A percentile compares a stretch with the other conserved stretches of the same genome.
These are phyloP conservation scores for Denticeps clupeoides DNA, from an alignment of 2,797 vertebrate species.

Conservation along the genomic window DNA sequence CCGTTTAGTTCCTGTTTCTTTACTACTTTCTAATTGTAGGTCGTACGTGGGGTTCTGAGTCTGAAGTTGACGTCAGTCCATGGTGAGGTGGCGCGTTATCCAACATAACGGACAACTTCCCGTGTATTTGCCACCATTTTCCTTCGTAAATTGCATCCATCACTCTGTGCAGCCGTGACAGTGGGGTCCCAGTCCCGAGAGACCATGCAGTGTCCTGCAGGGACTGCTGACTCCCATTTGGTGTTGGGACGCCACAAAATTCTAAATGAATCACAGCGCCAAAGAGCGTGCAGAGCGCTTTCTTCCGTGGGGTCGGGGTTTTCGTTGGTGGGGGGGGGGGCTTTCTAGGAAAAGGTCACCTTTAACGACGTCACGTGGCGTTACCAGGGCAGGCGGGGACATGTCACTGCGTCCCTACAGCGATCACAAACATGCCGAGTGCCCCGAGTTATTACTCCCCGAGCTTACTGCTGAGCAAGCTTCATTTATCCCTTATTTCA, in stretches of 20 bases:
- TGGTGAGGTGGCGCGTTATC: too few relatives aligned
- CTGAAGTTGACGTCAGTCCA: too few relatives aligned
- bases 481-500: slow-evolving; percentile 19
- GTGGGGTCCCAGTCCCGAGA: too few relatives aligned
- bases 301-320: not conserved
- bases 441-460: slow-evolving; percentile 25
- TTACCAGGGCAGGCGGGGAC: slow-evolving; percentile 15
- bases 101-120: too few relatives aligned
- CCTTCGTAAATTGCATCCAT: too few relatives aligned
- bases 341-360: slow-evolving; percentile 7
- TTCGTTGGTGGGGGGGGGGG: not conserved
- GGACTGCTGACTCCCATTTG: too few relatives aligned
- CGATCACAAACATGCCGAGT: slow-evolving; percentile 10
- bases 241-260: slow-evolving; percentile 10
- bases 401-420: slow-evolving; percentile 11
- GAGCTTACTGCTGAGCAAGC: slow-evolving; percentile 20
- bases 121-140: too few relatives aligned
- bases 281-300: slow-evolving; percentile 1
- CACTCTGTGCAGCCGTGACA: too few relatives aligned
- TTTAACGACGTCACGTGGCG: slow-evolving; percentile 13
- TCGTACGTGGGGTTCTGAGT: too few relatives aligned
- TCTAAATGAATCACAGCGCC: slow-evolving; percentile 20
- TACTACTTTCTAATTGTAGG: too few relatives aligned
- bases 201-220: too few relatives aligned
- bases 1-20: too few relatives aligned